Evolutionary conservation across 2,888 invertebrate species (phyloP).

Genomic region (Theodoxus fluviatilis): DNA sequence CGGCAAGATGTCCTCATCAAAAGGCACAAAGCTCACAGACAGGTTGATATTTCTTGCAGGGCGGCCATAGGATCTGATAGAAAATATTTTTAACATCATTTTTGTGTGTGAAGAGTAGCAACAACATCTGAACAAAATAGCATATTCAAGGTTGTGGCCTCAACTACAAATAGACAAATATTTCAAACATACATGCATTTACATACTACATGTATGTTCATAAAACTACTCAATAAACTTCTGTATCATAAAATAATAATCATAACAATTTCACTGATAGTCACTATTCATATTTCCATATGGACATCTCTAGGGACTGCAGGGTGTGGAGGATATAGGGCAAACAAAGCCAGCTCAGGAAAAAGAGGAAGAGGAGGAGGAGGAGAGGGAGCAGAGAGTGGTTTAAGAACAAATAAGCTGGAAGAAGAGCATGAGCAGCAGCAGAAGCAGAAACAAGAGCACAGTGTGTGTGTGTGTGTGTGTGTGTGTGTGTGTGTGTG

Average conservation of each 20-base stretch:
- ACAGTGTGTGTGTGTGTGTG: no score
- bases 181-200: not conserved
- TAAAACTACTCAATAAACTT: not conserved
- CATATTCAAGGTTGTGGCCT: not conserved
- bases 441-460: no score
- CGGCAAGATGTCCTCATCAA: constrained; percentile 77
- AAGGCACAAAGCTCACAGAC: constrained; percentile 82
- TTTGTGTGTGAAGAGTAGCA: not conserved
- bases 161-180: no score
- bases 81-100: constrained; percentile 4
- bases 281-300: no score
- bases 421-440: not conserved
- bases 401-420: not conserved
- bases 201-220: not conserved
- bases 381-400: no score
- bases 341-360: no score
- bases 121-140: not conserved
- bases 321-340: no score
- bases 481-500: constrained; percentile 11
- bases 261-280: no score
- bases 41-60: constrained; percentile 81
- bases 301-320: no score
- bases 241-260: not conserved
- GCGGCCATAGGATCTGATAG: constrained; percentile 77
- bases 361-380: no score